phyloP scores from a whole-genome alignment of 1,140 invertebrate genomes.

The Ceratosolen solmsi region DNA sequence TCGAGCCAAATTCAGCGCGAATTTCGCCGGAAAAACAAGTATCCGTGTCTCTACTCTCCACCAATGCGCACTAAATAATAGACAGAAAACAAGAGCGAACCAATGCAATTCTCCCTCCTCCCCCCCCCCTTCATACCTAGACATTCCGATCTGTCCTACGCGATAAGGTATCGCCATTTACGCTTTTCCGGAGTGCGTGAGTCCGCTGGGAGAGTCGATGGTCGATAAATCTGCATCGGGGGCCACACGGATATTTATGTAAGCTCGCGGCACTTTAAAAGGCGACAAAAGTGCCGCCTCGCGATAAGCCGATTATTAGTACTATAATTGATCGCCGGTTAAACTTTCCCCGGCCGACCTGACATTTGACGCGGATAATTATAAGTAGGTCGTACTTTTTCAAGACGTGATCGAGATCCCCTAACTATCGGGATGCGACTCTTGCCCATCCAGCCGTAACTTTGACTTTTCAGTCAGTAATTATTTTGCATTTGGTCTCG shows the following conservation, averaged over 20 bases:
- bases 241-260: conserved; percentile 31
- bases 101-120: not conserved
- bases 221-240: conserved; percentile 45
- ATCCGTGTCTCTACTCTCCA: not conserved
- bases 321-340: conserved; percentile 20
- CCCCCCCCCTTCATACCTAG: not conserved
- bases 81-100: no score
- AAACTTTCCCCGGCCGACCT: not conserved
- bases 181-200: conserved; percentile 38
- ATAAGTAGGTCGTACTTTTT: not conserved
- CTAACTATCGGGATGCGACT: not conserved
- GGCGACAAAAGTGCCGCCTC: conserved; percentile 44
- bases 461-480: not conserved
- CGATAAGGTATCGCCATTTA: conserved; percentile 45
- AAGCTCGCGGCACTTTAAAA: conserved; percentile 50
- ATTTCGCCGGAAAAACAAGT: not conserved
- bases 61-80: not conserved
- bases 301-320: conserved; percentile 37
- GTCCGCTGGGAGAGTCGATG: not conserved
- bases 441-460: no score
- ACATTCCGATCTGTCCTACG: not conserved
- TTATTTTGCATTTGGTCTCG: not conserved
- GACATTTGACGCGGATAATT: conserved; percentile 18
- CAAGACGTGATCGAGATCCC: not conserved
- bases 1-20: not conserved